Conservation (phyloP, 1,140 invertebrate genomes). For the Drosophila nigromelanica region DNA sequence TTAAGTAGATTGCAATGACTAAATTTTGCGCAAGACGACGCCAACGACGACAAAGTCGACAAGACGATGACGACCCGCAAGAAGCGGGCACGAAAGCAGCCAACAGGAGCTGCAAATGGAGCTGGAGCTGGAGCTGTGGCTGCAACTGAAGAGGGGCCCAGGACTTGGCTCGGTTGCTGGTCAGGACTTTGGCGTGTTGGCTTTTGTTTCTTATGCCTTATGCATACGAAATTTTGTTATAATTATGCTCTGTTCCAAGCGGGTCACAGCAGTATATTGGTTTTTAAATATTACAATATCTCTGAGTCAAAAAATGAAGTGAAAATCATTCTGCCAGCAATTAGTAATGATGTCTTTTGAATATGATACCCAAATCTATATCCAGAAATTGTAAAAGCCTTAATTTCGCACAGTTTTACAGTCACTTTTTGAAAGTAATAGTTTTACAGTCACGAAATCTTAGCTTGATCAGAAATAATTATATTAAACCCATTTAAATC, state of each 20-base stretch:
- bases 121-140: background rate
- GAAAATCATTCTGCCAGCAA: no score
- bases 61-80: slow-evolving; percentile 53
- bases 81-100: background rate
- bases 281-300: background rate
- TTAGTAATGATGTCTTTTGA: no score
- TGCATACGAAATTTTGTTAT: slow-evolving; percentile 71
- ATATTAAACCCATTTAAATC: no score
- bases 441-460: no score
- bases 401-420: no score
- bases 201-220: slow-evolving; percentile 75
- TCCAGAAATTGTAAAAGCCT: no score
- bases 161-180: background rate
- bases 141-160: slow-evolving; percentile 4
- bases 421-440: no score
- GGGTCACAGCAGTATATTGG: background rate
- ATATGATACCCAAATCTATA: no score
- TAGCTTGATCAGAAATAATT: no score
- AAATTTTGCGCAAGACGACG: slow-evolving; percentile 67
- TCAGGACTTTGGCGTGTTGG: slow-evolving; percentile 62
- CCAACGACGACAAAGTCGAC: slow-evolving; percentile 40
- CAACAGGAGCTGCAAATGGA: background rate
- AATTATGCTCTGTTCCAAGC: slow-evolving; percentile 8
- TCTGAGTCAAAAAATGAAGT: background rate
- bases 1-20: slow-evolving; percentile 82